Evolutionary conservation across 2,888 invertebrate species (phyloP), one percentile per base, ranked within the genome.

Genomic region (Cheilosia scutellata): DNA sequence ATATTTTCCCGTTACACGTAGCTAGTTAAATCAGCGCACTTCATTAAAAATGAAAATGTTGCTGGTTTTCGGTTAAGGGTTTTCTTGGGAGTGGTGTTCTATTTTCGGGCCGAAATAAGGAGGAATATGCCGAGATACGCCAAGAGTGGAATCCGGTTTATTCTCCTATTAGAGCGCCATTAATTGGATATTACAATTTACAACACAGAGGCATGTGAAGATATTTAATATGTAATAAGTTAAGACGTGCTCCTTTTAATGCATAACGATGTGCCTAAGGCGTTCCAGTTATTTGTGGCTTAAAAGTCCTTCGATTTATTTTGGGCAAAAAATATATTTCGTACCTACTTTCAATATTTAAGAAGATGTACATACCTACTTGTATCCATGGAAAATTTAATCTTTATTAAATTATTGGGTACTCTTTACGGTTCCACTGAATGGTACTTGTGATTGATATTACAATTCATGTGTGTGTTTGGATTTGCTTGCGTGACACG

Each of bases 21-120:
- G 5, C 44, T 44, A 6, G 42, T 72, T 68, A 79, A 83, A 51
- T 57, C 63, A 44, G 51, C 57, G 51, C 57, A 51, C 57, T 62
- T 72, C 66, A 77, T 71, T 71, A 60, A 60, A 62, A 40, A 47
- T 44, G 20, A 16, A 47, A 29, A 49, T 27, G 29, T 11, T 57
- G 47, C 27, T 53, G 37, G 1, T 20, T 70, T 62, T 51, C 16
- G 47, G 44, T 44, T 33, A 25, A 33, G 40, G 72, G 49, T 37
- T 47, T 5, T n/a, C 4, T 72, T 11, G 29, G 11, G n/a, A 25
- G 31, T 20, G 51, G 37, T 31, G 5, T 40, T 53, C n/a, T 53
- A 25, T 60, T 51, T 62, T 51, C 27, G 27, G 51, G 9, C 20
- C 44, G n/a, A 20, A 5, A 37, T 7, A 5, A 27, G 16, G n/a